A percentile compares a stretch with the other conserved stretches of the same genome.
Conservation (phyloP, 1,140 invertebrate genomes). For the Zaprionus kolodkinae region DNA sequence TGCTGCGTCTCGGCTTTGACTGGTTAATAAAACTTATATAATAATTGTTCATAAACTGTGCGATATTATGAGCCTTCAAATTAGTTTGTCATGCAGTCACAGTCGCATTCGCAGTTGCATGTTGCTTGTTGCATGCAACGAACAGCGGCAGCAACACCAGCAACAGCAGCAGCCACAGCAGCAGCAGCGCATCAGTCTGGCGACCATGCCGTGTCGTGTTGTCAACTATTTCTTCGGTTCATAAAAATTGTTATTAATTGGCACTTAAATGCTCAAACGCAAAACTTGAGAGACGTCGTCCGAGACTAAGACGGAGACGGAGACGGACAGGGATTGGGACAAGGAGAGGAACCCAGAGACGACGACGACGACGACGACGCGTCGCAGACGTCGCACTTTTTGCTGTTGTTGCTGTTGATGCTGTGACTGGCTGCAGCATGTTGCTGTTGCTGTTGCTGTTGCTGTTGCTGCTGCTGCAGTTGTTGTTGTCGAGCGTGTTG, state of each 20-base stretch:
- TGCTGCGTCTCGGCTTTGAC: conserved; percentile 33
- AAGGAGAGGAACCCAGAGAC: conserved; percentile 34
- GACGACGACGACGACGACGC: conserved; percentile 12
- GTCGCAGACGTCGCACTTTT: conserved; percentile 43
- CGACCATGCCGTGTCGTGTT: conserved; percentile 78
- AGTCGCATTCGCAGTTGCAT: conserved; percentile 33
- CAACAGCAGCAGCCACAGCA: conserved; percentile 31
- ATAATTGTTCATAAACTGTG: conserved; percentile 84
- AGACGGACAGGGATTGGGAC: conserved; percentile 32
- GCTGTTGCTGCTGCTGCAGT: no score
- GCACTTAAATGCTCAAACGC: conserved; percentile 84
- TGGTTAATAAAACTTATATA: conserved; percentile 83
- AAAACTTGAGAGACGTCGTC: conserved; percentile 75
- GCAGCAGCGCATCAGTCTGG: conserved; percentile 44
- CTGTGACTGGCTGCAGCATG: conserved; percentile 37
- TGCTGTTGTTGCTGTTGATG: conserved; percentile 50
- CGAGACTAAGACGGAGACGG: conserved; percentile 23
- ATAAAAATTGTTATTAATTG: conserved; percentile 85
- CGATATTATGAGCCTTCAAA: conserved; percentile 83
- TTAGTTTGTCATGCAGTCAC: conserved; percentile 71
- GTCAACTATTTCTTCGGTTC: conserved; percentile 84
- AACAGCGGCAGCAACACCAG: conserved; percentile 23
- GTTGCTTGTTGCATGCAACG: conserved; percentile 79
- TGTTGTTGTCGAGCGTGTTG: conserved; percentile 71
- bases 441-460: conserved; percentile 32